A percentile compares a stretch with the other conserved stretches of the same genome.
phyloP scores from a whole-genome alignment of 92 coral and sea anemone species.

The Palythoa grandis region DNA sequence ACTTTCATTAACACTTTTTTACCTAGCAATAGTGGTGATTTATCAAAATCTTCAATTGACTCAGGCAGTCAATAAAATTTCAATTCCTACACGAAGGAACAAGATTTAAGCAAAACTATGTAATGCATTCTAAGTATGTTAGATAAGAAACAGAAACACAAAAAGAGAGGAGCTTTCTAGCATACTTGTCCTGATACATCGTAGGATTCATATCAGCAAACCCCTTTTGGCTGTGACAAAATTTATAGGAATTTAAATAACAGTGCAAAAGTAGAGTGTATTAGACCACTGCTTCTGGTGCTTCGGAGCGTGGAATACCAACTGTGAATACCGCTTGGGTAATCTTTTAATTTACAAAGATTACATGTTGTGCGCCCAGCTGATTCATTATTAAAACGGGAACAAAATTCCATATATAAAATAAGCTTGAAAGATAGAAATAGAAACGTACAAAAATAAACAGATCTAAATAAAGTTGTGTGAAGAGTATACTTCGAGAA shows the following conservation, averaged over 20 bases:
- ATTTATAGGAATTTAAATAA: background rate
- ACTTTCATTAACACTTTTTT: background rate
- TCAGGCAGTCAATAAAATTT: too few species aligned
- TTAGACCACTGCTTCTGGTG: background rate
- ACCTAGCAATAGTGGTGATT: background rate
- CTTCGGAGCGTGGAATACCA: conserved; percentile 20
- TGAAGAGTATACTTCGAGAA: background rate
- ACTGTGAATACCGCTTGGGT: background rate
- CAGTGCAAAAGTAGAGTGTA: background rate
- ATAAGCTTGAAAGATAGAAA: background rate
- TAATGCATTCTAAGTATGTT: conserved; percentile 29
- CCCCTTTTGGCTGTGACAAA: conserved; percentile 1
- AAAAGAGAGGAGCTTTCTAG: background rate
- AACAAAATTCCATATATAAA: background rate
- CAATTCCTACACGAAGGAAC: background rate
- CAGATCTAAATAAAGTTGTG: background rate
- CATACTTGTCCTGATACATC: background rate
- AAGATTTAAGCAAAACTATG: conserved; percentile 22
- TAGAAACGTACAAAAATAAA: conserved; percentile 7
- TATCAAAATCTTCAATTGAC: background rate
- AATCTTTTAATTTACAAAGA: background rate
- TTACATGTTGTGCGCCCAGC: conserved; percentile 19
- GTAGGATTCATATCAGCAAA: background rate
- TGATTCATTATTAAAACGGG: background rate
- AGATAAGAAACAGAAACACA: conserved; percentile 21